Evolutionary conservation across 2,888 invertebrate species (phyloP).

Genomic region (Pandemis cinnamomeana): DNA sequence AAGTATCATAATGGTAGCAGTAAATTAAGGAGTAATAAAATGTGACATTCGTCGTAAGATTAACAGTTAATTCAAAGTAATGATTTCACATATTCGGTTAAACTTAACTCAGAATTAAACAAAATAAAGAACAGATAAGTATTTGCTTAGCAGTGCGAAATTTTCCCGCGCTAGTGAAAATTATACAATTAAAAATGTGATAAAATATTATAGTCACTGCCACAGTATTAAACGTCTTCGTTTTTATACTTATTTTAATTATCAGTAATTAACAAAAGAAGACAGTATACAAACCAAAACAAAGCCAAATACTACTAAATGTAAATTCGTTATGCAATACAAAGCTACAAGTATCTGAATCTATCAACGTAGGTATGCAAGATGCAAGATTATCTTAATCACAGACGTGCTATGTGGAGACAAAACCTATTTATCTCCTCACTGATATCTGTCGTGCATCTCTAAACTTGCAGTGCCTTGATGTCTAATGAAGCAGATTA

Average conservation of each 20-base stretch:
- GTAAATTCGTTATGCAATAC: not conserved
- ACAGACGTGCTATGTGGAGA: constrained; percentile 50
- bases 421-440: constrained; percentile 52
- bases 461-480: constrained; percentile 52
- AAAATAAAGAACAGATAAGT: too few species aligned
- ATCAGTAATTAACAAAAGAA: too few species aligned
- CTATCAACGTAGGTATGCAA: not conserved
- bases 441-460: constrained; percentile 55
- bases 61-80: not conserved
- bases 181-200: too few species aligned
- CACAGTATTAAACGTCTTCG: too few species aligned
- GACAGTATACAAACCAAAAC: not conserved
- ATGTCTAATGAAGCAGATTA: constrained; percentile 73
- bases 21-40: constrained; percentile 15
- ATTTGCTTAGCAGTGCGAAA: too few species aligned
- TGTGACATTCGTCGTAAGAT: not conserved
- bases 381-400: constrained; percentile 40
- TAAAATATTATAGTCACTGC: too few species aligned
- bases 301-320: not conserved
- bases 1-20: constrained; percentile 5
- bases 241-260: too few species aligned
- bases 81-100: too few species aligned
- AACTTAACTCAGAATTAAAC: too few species aligned
- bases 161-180: too few species aligned
- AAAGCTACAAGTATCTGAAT: not conserved